Evolutionary conservation across 2,888 invertebrate genomes (phyloP).

Genomic region (Eustalomyia histrio): DNA sequence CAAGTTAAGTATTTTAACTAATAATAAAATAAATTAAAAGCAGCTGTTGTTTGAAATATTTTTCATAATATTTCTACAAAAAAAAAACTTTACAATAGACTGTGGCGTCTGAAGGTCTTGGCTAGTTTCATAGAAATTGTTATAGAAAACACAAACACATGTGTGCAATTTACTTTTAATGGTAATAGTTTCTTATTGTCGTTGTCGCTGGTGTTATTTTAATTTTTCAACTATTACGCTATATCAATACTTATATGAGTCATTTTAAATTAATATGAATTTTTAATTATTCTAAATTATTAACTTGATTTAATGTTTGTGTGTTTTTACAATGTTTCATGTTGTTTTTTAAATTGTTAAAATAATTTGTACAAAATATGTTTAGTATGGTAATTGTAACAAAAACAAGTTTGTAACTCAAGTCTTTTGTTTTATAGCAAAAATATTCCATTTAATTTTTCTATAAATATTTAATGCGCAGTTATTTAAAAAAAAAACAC

Average conservation of each 20-base stretch:
- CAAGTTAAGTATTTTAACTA: constrained; percentile 7
- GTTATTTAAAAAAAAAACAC: constrained; percentile 40
- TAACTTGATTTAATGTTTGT: constrained; percentile 7
- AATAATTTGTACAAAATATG: constrained; percentile 2
- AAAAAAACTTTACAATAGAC: constrained; percentile 25
- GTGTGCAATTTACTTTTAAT: constrained; percentile 39
- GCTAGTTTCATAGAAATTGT: constrained; percentile 15
- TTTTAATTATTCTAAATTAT: constrained; percentile 52
- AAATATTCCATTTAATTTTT: neutral
- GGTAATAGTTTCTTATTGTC: constrained; percentile 28
- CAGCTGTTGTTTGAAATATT: constrained; percentile 52
- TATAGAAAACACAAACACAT: constrained; percentile 12
- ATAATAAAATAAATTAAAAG: constrained; percentile 52
- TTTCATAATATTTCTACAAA: constrained; percentile 14
- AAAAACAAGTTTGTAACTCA: constrained; percentile 47
- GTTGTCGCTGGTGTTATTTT: neutral
- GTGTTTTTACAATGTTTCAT: constrained; percentile 1
- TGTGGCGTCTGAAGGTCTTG: constrained; percentile 66
- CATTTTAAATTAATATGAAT: constrained; percentile 58
- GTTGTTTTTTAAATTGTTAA: neutral
- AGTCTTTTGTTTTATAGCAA: constrained; percentile 35
- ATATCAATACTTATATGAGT: constrained; percentile 47
- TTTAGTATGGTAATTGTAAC: constrained; percentile 42
- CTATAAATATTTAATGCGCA: constrained; percentile 32
- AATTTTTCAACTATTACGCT: neutral